Evolutionary conservation across 2,888 invertebrate species (phyloP).

Genomic region (Venusia cambrica): DNA sequence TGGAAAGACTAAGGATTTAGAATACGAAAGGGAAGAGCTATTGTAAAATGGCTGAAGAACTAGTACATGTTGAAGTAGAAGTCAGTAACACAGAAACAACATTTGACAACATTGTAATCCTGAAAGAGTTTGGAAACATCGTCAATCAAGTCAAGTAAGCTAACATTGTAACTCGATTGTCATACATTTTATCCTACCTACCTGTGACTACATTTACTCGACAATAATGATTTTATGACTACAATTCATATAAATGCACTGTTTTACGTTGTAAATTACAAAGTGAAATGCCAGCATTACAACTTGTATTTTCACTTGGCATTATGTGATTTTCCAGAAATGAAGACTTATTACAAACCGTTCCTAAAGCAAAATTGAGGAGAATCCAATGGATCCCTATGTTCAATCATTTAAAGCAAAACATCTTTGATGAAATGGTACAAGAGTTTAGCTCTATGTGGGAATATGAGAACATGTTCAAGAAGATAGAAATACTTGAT

Average conservation of each 20-base stretch:
- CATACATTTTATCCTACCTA: too few species aligned
- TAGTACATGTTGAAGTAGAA: slow-evolving; percentile 45
- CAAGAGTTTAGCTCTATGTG: slow-evolving; percentile 69
- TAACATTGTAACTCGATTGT: too few species aligned
- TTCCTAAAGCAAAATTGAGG: slow-evolving; percentile 62
- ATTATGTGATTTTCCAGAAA: slow-evolving; percentile 48
- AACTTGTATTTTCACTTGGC: too few species aligned
- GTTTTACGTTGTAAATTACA: too few species aligned
- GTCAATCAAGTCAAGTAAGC: slow-evolving; percentile 61
- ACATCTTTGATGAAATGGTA: slow-evolving; percentile 63
- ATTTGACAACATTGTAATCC: slow-evolving; percentile 64
- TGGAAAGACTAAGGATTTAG: too few species aligned
- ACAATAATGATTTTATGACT: too few species aligned
- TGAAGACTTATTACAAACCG: slow-evolving; percentile 69
- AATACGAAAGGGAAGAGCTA: too few species aligned
- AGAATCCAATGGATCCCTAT: slow-evolving; percentile 71
- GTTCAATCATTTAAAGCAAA: slow-evolving; percentile 67
- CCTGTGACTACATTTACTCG: too few species aligned
- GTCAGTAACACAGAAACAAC: slow-evolving; percentile 51
- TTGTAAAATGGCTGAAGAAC: slow-evolving; percentile 54
- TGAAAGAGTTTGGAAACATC: slow-evolving; percentile 69
- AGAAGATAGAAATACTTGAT: slow-evolving; percentile 59
- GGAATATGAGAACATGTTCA: slow-evolving; percentile 66
- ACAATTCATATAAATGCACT: too few species aligned
- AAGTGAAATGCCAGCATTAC: too few species aligned